Percentiles rank a stretch among this genome's conserved stretches.
phyloP scores from a whole-genome alignment of 2,888 invertebrate species.

The Troglohyphantes excavatus region DNA sequence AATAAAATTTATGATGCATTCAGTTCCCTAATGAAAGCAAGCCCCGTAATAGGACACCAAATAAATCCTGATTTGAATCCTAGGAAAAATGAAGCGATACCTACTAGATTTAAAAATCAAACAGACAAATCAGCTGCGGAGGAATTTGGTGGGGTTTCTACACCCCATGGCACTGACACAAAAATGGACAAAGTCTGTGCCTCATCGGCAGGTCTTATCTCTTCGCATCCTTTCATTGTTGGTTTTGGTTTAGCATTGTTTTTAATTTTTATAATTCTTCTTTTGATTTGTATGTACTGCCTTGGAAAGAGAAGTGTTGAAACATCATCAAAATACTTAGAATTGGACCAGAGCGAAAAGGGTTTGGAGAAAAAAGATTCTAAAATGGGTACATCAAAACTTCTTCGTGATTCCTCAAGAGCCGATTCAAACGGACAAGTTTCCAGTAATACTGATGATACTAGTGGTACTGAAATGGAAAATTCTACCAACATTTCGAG shows the following conservation, averaged over 20 bases:
- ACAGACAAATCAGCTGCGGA: not conserved
- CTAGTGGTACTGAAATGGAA: not conserved
- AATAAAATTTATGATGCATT: not conserved
- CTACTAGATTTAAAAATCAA: not conserved
- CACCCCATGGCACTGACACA: not conserved
- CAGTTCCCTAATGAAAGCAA: not conserved
- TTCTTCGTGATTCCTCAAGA: not conserved
- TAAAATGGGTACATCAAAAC: not conserved
- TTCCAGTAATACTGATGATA: not conserved
- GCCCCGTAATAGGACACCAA: not conserved
- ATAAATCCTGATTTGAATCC: not conserved
- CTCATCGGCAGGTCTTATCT: not conserved
- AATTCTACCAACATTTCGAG: not conserved
- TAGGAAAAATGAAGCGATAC: not conserved
- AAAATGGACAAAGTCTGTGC: not conserved
- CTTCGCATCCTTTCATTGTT: not conserved
- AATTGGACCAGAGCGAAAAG: not conserved
- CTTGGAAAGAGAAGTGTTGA: not conserved
- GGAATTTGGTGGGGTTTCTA: not conserved
- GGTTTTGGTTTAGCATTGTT: not conserved
- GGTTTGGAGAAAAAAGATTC: not conserved
- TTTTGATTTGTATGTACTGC: conserved; percentile 5
- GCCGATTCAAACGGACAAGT: not conserved
- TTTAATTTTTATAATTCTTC: not conserved
- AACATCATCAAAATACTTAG: not conserved